Evolutionary conservation across 2,113 vertebrate species (phyloP).

Genomic region (Deroptyus accipitrinus): DNA sequence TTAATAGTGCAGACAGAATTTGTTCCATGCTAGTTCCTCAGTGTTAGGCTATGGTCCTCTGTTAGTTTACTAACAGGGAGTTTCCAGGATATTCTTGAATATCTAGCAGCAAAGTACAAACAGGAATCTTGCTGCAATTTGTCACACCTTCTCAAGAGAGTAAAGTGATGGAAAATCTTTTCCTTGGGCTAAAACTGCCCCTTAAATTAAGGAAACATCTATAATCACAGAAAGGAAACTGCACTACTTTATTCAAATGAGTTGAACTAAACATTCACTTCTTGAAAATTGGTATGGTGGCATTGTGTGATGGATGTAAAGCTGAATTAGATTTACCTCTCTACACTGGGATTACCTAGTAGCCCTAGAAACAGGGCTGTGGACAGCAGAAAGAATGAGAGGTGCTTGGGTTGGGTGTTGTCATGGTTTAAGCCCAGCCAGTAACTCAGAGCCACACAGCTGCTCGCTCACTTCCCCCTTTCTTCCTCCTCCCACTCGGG

Average conservation of each 20-base stretch:
- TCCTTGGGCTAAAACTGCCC: not conserved
- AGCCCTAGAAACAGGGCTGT: not conserved
- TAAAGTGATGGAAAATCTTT: not conserved
- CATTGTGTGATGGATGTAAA: not conserved
- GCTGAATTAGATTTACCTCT: not conserved
- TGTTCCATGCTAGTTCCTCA: not conserved
- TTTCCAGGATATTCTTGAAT: not conserved
- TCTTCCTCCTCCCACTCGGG: too few species aligned
- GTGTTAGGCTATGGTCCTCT: not conserved
- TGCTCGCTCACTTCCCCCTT: not conserved
- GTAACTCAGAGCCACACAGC: not conserved
- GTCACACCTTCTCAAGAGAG: not conserved
- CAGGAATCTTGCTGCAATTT: not conserved
- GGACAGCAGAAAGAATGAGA: not conserved
- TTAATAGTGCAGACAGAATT: not conserved
- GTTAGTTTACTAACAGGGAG: not conserved
- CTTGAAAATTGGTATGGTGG: not conserved
- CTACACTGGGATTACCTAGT: not conserved
- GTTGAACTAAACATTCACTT: not conserved
- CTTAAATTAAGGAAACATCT: not conserved
- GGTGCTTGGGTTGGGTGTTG: not conserved
- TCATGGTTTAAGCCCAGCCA: not conserved
- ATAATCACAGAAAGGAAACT: not conserved
- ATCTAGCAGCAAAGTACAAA: not conserved
- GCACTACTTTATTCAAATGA: not conserved